Percentiles rank a stretch among this genome's conserved stretches.
These are phyloP conservation scores for Semnopithecus entellus DNA, from an alignment of 2,113 vertebrate genomes.

Conservation along the genomic window DNA sequence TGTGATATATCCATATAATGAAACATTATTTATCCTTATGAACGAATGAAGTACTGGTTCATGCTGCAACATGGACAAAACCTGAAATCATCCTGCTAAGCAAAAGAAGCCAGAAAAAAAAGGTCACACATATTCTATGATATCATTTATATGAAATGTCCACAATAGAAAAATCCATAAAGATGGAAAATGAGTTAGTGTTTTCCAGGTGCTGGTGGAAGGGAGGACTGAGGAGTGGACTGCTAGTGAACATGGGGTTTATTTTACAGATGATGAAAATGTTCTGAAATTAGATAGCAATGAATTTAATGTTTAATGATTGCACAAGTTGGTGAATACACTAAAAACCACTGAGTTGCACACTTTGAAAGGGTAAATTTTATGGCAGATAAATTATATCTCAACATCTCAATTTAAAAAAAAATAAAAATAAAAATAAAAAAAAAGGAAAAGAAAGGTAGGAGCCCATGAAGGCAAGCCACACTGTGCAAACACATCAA, in stretches of 20 bases:
- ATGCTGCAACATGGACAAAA: neutral
- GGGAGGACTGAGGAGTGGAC: neutral
- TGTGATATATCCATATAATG: no score
- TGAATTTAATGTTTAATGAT: no score
- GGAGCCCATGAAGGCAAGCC: neutral
- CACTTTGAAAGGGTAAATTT: neutral
- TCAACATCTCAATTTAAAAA: neutral
- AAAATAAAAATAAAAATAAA: neutral
- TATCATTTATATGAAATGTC: neutral
- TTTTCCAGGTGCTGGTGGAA: neutral
- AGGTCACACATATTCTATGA: neutral
- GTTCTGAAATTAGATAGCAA: neutral
- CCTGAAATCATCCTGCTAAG: neutral
- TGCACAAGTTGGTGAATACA: neutral
- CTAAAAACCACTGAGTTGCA: neutral
- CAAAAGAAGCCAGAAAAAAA: neutral
- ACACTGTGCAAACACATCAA: neutral
- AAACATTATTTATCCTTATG: neutral
- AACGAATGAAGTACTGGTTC: neutral
- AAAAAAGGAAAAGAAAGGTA: neutral
- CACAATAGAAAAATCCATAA: neutral
- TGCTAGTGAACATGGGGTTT: neutral
- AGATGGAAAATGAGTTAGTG: neutral
- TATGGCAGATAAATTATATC: neutral
- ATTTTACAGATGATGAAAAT: neutral